These are phyloP conservation scores for Nemotelus nigrinus DNA, from an alignment of 2,888 invertebrate genomes.

Conservation along the genomic window DNA sequence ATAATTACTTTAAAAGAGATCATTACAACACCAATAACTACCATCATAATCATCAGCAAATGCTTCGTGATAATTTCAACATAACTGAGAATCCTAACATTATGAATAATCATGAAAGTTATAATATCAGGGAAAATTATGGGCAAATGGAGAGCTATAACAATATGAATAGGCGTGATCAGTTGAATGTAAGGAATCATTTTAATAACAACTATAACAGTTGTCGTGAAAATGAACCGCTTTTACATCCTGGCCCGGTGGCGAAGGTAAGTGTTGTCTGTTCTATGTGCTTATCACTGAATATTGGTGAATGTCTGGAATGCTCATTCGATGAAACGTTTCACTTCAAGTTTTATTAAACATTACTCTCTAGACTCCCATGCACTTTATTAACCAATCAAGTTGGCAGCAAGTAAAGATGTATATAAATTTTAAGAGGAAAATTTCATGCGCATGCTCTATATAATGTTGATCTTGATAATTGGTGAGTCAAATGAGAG, in stretches of 20 bases:
- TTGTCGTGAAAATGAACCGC: slow-evolving; percentile 64
- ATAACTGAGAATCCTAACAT: slow-evolving; percentile 64
- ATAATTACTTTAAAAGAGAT: slow-evolving; percentile 50
- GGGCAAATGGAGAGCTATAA: slow-evolving; percentile 57
- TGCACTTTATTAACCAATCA: too few relatives aligned
- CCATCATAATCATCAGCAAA: slow-evolving; percentile 58
- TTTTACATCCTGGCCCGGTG: slow-evolving; percentile 64
- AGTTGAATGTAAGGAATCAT: slow-evolving; percentile 55
- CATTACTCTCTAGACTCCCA: too few relatives aligned
- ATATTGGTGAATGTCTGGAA: background rate
- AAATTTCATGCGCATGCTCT: too few relatives aligned
- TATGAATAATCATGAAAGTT: slow-evolving; percentile 58
- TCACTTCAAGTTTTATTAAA: too few relatives aligned
- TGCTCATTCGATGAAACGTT: background rate
- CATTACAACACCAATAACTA: slow-evolving; percentile 52
- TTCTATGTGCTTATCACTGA: slow-evolving; percentile 14
- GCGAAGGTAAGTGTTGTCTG: slow-evolving; percentile 61
- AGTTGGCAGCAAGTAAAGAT: too few relatives aligned
- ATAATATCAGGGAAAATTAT: slow-evolving; percentile 57
- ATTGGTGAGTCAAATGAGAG: too few relatives aligned
- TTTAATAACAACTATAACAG: slow-evolving; percentile 60
- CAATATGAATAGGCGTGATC: slow-evolving; percentile 55
- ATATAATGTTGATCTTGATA: too few relatives aligned
- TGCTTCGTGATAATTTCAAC: slow-evolving; percentile 64
- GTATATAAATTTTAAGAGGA: too few relatives aligned